Base-by-base conservation (phyloP, 2,113 vertebrate genomes). In the Gavialis gangeticus region DNA sequence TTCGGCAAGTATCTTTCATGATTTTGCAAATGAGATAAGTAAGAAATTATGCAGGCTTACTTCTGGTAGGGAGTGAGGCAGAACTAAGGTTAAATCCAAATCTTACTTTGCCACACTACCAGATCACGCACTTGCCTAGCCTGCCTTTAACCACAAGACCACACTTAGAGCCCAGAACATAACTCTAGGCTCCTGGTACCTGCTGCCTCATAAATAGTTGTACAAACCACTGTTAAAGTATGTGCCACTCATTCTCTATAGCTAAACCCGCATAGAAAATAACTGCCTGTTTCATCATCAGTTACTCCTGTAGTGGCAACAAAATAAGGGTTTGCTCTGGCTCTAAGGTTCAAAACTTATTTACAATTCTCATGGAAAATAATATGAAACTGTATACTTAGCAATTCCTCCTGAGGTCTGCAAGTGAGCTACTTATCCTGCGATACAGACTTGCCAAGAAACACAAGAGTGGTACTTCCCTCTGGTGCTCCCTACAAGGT, bases 51-150 rank as follows among this genome's bases (percentile, higher is more conserved):
- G 10, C 1, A 0, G 12, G 75, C 11, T 2, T 69, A 2, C 25
- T 18, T 17, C 67, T 79, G 89, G 64, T 46, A 46, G 9, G 46
- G 2, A 0, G 15, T 0, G 1, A 59, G 1, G 0, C 22, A 28
- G 22, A 64, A 18, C 27, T 8, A n/a, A 17, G 24, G 7, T n/a
- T 12, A 82, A 37, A 22, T 12, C 6, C 62, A 46, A 28, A 21
- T 5, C 14, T 67, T 46, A 12, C 0, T 46, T 57, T 3, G 5
- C 19, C 5, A 2, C 2, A 1, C 4, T 6, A 11, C 37, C n/a
- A 46, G 10, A 30, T 14, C 62, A 76, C 22, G 28, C 21, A 3
- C 19, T 73, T 5, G 21, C 1, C 28, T 18, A 22, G 3, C 1
- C 8, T 18, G 28, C 24, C 46, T 75, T 88, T 22, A 22, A 88